These are phyloP conservation scores for Exocentrus adspersus DNA, from an alignment of 2,888 invertebrate genomes.

Conservation along the genomic window DNA sequence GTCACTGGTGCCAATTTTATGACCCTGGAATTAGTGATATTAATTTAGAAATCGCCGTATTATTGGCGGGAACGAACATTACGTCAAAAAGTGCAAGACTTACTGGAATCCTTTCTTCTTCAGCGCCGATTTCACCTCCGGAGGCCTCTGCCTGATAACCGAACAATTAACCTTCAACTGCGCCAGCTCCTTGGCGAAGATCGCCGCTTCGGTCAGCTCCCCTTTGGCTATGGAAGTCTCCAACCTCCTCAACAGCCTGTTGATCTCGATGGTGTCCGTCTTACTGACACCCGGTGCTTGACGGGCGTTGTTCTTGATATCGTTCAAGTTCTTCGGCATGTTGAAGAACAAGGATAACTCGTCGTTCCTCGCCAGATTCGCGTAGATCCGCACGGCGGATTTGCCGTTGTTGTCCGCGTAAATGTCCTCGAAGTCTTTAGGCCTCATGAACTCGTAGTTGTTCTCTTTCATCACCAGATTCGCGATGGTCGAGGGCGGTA, in stretches of 20 bases:
- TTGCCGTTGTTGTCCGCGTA: conserved; percentile 58
- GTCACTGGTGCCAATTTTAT: too few species aligned
- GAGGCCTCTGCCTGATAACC: conserved; percentile 66
- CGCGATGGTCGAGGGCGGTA: conserved; percentile 40
- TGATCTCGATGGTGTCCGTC: conserved; percentile 71
- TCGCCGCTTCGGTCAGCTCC: conserved; percentile 78
- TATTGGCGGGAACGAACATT: too few species aligned
- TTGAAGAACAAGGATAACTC: conserved; percentile 60
- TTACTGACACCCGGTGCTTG: conserved; percentile 50
- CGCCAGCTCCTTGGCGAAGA: conserved; percentile 80
- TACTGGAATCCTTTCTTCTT: conserved; percentile 41
- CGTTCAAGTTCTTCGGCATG: conserved; percentile 57
- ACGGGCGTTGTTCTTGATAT: conserved; percentile 51
- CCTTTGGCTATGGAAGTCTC: conserved; percentile 83
- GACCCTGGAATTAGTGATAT: too few species aligned
- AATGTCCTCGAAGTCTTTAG: conserved; percentile 68
- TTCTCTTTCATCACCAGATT: conserved; percentile 43
- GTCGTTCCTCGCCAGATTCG: conserved; percentile 62
- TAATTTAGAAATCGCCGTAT: too few species aligned
- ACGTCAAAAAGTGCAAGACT: conserved; percentile 29
- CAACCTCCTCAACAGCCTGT: conserved; percentile 72
- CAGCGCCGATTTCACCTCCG: conserved; percentile 22
- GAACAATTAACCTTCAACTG: conserved; percentile 80
- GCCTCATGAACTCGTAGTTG: conserved; percentile 66
- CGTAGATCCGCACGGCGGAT: conserved; percentile 62